Conservation (phyloP, 2,888 invertebrate genomes). For the Lasioglossum figueresi region DNA sequence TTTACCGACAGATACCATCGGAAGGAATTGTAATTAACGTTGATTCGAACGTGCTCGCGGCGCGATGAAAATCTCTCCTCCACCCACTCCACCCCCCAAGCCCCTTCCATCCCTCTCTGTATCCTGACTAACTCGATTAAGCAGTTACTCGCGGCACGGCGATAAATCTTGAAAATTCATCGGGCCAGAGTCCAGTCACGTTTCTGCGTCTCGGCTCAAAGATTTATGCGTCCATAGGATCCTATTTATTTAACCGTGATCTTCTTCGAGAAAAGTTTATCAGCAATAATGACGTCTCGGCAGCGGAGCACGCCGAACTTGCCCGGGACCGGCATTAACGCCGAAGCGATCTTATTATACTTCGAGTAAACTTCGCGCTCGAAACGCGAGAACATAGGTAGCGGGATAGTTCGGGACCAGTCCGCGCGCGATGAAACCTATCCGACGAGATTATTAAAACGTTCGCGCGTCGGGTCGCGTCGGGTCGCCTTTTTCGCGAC, state of each 20-base stretch:
- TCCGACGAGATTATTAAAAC: not conserved
- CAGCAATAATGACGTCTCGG: not conserved
- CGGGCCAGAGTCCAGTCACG: conserved; percentile 49
- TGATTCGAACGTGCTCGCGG: conserved; percentile 56
- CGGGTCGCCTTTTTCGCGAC: not conserved
- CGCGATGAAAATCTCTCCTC: conserved; percentile 53
- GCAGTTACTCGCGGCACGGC: conserved; percentile 54
- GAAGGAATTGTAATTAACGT: conserved; percentile 66
- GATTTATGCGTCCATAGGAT: conserved; percentile 42
- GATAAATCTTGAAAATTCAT: conserved; percentile 69
- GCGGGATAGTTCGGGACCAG: not conserved
- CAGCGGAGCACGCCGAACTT: not conserved
- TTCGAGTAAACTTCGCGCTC: not conserved
- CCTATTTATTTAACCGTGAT: conserved; percentile 44
- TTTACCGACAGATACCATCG: conserved; percentile 61
- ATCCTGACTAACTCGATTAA: conserved; percentile 65
- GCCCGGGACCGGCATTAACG: not conserved
- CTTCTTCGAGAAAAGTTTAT: conserved; percentile 14
- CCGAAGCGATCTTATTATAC: not conserved
- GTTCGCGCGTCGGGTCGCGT: not conserved
- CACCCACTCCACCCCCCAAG: accelerated
- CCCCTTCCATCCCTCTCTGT: not conserved
- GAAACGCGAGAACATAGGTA: not conserved
- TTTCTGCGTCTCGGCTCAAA: conserved; percentile 19
- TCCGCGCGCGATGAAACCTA: not conserved